Evolutionary conservation across 2,113 vertebrate genomes (phyloP), one percentile per base, ranked within the genome.

Genomic region (Bujurquina vittata): DNA sequence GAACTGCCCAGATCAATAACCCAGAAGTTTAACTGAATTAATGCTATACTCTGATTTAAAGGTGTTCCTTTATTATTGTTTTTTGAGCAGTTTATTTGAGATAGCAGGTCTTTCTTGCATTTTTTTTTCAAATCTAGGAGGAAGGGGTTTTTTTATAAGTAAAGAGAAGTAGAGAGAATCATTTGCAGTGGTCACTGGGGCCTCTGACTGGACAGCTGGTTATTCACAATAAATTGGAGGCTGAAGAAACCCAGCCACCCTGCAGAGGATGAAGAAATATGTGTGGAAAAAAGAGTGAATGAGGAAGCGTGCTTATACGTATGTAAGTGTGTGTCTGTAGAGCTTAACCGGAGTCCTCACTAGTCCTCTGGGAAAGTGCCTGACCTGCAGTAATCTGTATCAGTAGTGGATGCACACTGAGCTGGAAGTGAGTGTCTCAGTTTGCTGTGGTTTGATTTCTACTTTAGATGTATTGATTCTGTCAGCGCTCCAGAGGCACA

Each of bases 391-490:
- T 49, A n/a, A 5, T 8, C 67, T 1, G 60, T 65, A 80, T 65
- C 59, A 33, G 74, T 54, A 79, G 72, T 58, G 77, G 58, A 79
- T 81, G 54, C 80, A 81, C 77, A 35, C 80, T 56, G 74, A 76
- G 80, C 79, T 81, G 84, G 75, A 77, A 85, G 55, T 90, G 81
- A 84, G 89, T 89, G 90, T 81, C 76, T 90, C 77, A 81, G 83
- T 88, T 85, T 83, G 84, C 82, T 23, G 17, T 60, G 56, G 74
- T 92, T 89, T 94, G 93, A 92, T 94, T 93, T 93, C 89, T 93
- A 82, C 92, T 93, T 93, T 83, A 87, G 90, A 88, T 88, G 81
- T 94, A 94, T 95, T 83, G 94, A 95, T 95, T 94, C 79, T 93
- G 91, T 93, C 88, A 88, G 75, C 7, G 82, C 78, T 93, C 90